These are phyloP conservation scores for Poicephalus meyeri DNA, from an alignment of 2,113 vertebrate species.

Conservation along the genomic window DNA sequence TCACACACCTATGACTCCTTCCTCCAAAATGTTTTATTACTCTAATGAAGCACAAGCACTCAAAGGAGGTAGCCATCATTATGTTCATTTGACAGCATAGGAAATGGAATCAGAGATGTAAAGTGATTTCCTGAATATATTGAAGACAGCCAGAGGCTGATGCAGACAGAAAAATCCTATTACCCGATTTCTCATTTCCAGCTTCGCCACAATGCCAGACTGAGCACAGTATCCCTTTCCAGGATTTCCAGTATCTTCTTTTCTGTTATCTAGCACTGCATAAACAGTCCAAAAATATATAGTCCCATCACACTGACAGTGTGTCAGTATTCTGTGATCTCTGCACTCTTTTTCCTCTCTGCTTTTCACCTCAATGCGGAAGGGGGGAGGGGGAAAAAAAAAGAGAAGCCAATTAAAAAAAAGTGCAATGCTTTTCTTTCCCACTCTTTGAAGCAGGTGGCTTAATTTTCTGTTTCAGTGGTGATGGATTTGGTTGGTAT, in stretches of 20 bases:
- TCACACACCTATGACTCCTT: neutral
- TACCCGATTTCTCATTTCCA: neutral
- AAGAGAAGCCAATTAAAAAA: neutral
- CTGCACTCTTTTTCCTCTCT: neutral
- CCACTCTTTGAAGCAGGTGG: neutral
- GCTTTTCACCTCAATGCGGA: neutral
- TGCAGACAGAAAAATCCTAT: neutral
- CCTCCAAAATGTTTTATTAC: neutral
- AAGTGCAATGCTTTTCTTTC: neutral
- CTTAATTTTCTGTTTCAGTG: neutral
- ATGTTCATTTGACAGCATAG: constrained; percentile 7
- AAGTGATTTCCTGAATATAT: constrained; percentile 9
- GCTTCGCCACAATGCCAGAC: neutral
- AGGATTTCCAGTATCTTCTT: neutral
- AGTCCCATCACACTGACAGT: neutral
- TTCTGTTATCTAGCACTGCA: neutral
- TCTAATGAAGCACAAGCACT: neutral
- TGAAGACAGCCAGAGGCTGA: constrained; percentile 14
- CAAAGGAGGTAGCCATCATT: neutral
- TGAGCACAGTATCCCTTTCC: neutral
- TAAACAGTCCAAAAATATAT: neutral
- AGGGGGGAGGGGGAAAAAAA: neutral
- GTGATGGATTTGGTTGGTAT: neutral
- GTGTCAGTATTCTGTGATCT: neutral
- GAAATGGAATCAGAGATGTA: constrained; percentile 37